Evolutionary conservation across 2,113 vertebrate genomes (phyloP).

Genomic region (human): GRCh38 chr17:4273001-4273500

Average conservation of each 20-base stretch:
- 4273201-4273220: neutral
- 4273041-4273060: neutral
- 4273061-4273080: neutral
- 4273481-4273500: neutral
- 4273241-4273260: neutral
- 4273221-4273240: neutral
- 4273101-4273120: neutral
- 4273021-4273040: neutral
- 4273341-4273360: neutral
- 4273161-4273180: neutral
- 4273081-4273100: neutral
- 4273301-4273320: neutral
- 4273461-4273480: neutral
- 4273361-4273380: neutral
- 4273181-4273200: neutral
- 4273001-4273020: neutral
- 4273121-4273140: neutral
- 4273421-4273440: neutral
- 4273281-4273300: neutral
- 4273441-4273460: neutral
- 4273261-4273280: neutral
- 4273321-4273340: neutral
- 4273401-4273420: neutral
- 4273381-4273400: neutral
- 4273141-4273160: slow-evolving; percentile 14